Base-by-base conservation (phyloP, 2,797 vertebrate genomes). In the Fundulus diaphanus region DNA sequence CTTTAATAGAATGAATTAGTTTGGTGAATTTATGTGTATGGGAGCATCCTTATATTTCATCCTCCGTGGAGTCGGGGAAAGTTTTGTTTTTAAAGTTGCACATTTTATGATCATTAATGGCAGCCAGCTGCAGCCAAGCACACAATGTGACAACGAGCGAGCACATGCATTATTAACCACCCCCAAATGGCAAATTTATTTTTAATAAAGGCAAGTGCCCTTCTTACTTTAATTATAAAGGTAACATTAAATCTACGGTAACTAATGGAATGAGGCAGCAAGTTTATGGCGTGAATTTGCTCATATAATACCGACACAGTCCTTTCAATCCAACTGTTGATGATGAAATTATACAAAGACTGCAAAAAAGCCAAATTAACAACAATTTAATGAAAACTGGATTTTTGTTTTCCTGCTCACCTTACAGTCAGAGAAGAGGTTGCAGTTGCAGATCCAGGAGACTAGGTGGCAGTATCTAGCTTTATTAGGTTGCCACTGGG, bases 401-500 rank as follows among this genome's bases (percentile, higher is more conserved):
- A 22, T 7, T 4, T 22, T 49, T 3, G 31, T 52, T 16, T 18
- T 68, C 61, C 7, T 31, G 40, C 44, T 65, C 72, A 15, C 20
- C 22, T n/a, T 18, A 44, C 9, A 42, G 37, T 70, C 57, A 79
- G 52, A 74, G 54, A 61, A 27, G 31, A 79, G 29, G 33, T 72
- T 83, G 87, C 83, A 80, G 46, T 33, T 71, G 51, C 72, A 68
- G 22, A 44, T 49, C 27, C 46, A 20, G 35, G 56, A 35, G 1
- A 69, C 84, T 81, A 85, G 85, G 75, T 81, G 91, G 85, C 84
- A 88, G 88, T 75, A 61, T 85, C 42, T 77, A 85, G 52, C 82
- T 87, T 90, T 82, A 81, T 67, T 85, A n/a, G 5, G 33, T 52
- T 18, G 20, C 54, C 63, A 67, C 66, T 59, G 42, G 63, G 44